Evolutionary conservation across 1,140 invertebrate species (phyloP).

Genomic region (Magallana gigas): DNA sequence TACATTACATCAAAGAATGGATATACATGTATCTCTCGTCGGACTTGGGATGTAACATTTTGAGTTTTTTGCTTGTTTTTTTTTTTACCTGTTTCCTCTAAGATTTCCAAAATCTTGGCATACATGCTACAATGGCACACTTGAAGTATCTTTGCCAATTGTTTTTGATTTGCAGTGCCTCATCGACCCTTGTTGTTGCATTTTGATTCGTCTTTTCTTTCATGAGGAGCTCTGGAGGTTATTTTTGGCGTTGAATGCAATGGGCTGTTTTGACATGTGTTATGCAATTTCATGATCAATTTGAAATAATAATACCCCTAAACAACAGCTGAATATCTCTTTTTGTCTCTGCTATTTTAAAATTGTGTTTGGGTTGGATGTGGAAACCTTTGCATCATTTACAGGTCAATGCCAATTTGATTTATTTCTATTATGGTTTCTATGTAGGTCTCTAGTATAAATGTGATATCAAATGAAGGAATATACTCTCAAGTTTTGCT

Average conservation of each 20-base stretch:
- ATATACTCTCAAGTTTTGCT: too few species aligned
- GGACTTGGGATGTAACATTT: too few species aligned
- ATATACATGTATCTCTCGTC: too few species aligned
- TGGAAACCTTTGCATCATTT: too few species aligned
- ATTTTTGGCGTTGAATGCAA: background rate
- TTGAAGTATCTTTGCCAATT: background rate
- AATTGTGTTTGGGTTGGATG: too few species aligned
- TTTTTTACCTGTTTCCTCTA: too few species aligned
- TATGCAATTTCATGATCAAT: slow-evolving; percentile 11
- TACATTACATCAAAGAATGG: too few species aligned
- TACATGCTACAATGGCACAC: background rate
- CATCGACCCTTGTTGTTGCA: background rate
- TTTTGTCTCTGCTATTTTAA: background rate
- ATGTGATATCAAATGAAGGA: too few species aligned
- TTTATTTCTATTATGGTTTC: too few species aligned
- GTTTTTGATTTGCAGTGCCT: background rate
- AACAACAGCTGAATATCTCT: background rate
- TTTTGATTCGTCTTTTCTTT: background rate
- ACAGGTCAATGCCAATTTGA: too few species aligned
- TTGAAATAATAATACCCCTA: slow-evolving; percentile 35
- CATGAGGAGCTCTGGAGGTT: background rate
- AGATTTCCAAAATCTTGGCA: slow-evolving; percentile 11
- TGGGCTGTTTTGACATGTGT: slow-evolving; percentile 15
- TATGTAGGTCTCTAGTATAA: too few species aligned
- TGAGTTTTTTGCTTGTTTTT: too few species aligned